Evolutionary conservation across 2,113 vertebrate genomes (phyloP).

Genomic region (Crotalus tigris): DNA sequence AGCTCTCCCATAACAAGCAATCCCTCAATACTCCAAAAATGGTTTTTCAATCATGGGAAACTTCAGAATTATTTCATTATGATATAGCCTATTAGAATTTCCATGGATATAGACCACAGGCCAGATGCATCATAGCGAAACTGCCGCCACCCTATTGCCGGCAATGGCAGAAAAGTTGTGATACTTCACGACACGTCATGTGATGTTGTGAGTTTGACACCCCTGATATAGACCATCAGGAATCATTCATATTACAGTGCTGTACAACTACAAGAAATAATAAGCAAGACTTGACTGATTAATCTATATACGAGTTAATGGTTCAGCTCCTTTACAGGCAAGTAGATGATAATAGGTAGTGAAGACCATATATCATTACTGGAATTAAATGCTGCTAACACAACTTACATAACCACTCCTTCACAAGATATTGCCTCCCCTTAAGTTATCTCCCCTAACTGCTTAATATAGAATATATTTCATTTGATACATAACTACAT

Average conservation of each 20-base stretch:
- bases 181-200: too few relatives aligned
- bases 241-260: background rate
- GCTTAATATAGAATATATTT: background rate
- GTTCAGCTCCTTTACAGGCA: background rate
- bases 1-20: background rate
- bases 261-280: background rate
- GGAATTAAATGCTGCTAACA: background rate
- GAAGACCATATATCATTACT: background rate
- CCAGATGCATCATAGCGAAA: too few relatives aligned
- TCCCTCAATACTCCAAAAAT: background rate
- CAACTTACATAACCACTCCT: background rate
- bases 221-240: background rate
- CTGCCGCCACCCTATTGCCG: too few relatives aligned
- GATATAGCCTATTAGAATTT: background rate
- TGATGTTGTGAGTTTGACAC: too few relatives aligned
- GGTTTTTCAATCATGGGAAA: background rate
- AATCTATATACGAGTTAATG: background rate
- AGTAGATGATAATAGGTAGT: background rate
- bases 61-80: background rate
- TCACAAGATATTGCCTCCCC: background rate
- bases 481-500: background rate
- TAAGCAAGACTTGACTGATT: background rate
- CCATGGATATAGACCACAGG: background rate
- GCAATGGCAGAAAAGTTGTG: too few relatives aligned
- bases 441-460: background rate